Evolutionary conservation across 2,797 vertebrate genomes (phyloP).

Genomic region (Valencia hispanica): DNA sequence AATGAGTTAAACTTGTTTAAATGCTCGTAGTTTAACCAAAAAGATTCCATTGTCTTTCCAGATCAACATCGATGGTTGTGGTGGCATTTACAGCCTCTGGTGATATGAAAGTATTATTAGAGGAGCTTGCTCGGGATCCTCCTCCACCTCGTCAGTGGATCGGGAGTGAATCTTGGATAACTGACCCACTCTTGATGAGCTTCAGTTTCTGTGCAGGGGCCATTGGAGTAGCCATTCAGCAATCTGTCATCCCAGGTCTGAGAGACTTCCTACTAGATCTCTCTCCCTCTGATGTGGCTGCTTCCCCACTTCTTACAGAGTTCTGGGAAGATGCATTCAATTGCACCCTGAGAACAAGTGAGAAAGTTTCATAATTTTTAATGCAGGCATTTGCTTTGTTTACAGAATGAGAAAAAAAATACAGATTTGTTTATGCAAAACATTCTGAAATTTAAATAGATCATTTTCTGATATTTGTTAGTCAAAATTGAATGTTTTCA

Average conservation of each 20-base stretch:
- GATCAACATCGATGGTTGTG: constrained; percentile 71
- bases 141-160: constrained; percentile 72
- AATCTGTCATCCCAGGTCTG: constrained; percentile 70
- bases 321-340: constrained; percentile 75
- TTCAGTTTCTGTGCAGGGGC: constrained; percentile 59
- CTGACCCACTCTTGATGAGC: constrained; percentile 51
- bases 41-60: background rate
- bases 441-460: background rate
- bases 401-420: background rate
- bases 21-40: background rate
- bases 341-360: constrained; percentile 66
- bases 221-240: constrained; percentile 71
- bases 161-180: constrained; percentile 75
- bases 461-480: background rate
- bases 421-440: background rate
- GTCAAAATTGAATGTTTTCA: background rate
- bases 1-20: background rate
- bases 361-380: background rate
- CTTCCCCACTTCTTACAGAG: constrained; percentile 62
- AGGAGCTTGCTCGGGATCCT: constrained; percentile 58
- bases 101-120: constrained; percentile 66
- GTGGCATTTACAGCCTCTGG: constrained; percentile 65
- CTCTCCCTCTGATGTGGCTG: constrained; percentile 44
- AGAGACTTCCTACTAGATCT: constrained; percentile 68
- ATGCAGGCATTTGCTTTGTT: background rate